Evolutionary conservation across 2,113 vertebrate species (phyloP), one percentile per base, ranked within the genome.

Genomic region (Campylomormyrus tamandua): DNA sequence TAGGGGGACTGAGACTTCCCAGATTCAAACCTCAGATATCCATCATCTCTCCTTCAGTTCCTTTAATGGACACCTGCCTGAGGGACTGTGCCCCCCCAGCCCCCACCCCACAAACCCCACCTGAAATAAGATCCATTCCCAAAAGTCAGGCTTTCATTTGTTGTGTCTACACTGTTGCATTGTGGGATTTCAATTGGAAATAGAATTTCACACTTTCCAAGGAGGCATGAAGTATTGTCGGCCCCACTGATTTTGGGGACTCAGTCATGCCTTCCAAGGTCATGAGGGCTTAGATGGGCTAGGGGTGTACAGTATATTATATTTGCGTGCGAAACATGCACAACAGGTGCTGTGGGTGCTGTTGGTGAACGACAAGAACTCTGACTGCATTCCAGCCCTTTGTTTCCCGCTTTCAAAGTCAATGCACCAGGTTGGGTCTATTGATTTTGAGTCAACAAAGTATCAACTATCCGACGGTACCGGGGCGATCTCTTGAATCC

Each of bases 171-270:
- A 91, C 91, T 49, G 90, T 90, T 91, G 92, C 92, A 92, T 87
- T 89, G 89, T 88, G 91, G 90, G 88, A 88, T 91, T 74, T 24
- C 90, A 92, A 92, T 91, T 58, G 50, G 89, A 88, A 92, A 94
- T 93, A 93, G 93, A 95, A 93, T 74, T 31, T 92, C 92, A 95
- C 93, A 91, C 70, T 87, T 93, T 89, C 91, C 90, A 92, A 90
- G 90, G 90, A 92, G 84, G 90, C 93, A 90, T 94, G 53, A 86
- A 83, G 42, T 52, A 77, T 87, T 48, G 62, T n/a, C 8, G 0
- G 45, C 56, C 24, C 31, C 50, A 46, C 70, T 27, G 17, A 77
- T 52, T 77, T 66, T 87, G 85, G n/a, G 13, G 49, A 87, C 50
- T 56, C 77, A 6, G 85, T 62, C 53, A 77, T 35, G n/a, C 46